These are phyloP conservation scores for Leucophenga varia DNA, from an alignment of 1,140 invertebrate species.

Conservation along the genomic window DNA sequence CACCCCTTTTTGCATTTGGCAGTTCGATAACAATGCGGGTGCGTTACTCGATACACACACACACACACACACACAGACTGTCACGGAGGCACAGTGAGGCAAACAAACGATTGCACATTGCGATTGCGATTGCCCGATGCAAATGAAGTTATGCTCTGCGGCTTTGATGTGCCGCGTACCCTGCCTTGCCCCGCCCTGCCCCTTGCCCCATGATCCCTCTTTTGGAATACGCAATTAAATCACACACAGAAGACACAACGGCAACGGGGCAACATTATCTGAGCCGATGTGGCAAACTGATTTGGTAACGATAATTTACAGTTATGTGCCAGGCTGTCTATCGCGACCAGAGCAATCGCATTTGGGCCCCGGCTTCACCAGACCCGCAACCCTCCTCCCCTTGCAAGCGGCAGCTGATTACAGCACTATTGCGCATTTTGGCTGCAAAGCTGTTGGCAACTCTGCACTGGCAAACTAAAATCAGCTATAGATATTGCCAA, in stretches of 20 bases:
- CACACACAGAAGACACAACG: conserved; percentile 25
- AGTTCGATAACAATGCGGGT: conserved; percentile 36
- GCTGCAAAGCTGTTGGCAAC: conserved; percentile 1
- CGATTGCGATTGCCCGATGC: conserved; percentile 22
- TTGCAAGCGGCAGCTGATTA: conserved; percentile 18
- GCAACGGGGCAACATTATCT: conserved; percentile 18
- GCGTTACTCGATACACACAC: conserved; percentile 15
- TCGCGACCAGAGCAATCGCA: conserved; percentile 13
- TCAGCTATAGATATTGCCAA: too few species aligned
- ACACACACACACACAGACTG: conserved; percentile 12
- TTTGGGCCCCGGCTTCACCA: too few species aligned
- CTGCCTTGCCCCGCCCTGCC: neutral
- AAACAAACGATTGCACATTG: conserved; percentile 16
- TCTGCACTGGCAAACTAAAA: too few species aligned
- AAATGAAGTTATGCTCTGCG: conserved; percentile 34
- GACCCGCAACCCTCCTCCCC: too few species aligned
- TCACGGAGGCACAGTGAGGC: too few species aligned
- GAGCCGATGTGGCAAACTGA: conserved; percentile 34
- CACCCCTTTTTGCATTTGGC: conserved; percentile 11
- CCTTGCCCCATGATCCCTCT: too few species aligned
- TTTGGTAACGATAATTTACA: conserved; percentile 40
- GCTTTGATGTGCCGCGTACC: conserved; percentile 32
- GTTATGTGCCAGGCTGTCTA: conserved; percentile 13
- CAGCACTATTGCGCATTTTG: conserved; percentile 17
- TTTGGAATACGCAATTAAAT: conserved; percentile 31